These are phyloP conservation scores for Sinonovacula constricta DNA, from an alignment of 1,140 invertebrate genomes.

Conservation along the genomic window DNA sequence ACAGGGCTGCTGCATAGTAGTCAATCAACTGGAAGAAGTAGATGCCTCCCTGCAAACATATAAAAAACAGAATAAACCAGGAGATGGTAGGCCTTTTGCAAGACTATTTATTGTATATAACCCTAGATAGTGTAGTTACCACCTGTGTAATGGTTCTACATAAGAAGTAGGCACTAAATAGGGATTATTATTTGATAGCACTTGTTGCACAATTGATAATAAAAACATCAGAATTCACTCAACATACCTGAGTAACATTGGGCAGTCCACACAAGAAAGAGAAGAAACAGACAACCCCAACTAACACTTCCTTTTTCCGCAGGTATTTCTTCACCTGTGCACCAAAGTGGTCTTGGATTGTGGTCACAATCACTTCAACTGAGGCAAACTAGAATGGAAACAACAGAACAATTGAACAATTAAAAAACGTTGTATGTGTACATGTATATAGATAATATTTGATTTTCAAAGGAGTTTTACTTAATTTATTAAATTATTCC, in stretches of 20 bases:
- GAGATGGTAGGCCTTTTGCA: too few species aligned
- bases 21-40: conserved; percentile 96
- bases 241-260: conserved; percentile 87
- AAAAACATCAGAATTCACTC: too few species aligned
- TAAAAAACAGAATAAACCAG: too few species aligned
- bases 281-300: conserved; percentile 89
- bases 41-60: conserved; percentile 90
- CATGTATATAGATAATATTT: too few species aligned
- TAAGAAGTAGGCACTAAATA: too few species aligned
- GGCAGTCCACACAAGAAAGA: conserved; percentile 91
- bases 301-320: conserved; percentile 91
- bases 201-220: conserved; percentile 26
- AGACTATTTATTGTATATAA: too few species aligned
- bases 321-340: conserved; percentile 89
- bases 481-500: too few species aligned
- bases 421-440: too few species aligned
- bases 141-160: too few species aligned
- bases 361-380: conserved; percentile 94
- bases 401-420: background rate
- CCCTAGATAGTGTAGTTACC: too few species aligned
- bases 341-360: conserved; percentile 93
- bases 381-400: conserved; percentile 82
- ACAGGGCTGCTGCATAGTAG: conserved; percentile 93
- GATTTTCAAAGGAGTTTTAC: too few species aligned
- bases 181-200: too few species aligned